Base-by-base conservation (phyloP, 2,888 invertebrate species). In the Pammene aurita region DNA sequence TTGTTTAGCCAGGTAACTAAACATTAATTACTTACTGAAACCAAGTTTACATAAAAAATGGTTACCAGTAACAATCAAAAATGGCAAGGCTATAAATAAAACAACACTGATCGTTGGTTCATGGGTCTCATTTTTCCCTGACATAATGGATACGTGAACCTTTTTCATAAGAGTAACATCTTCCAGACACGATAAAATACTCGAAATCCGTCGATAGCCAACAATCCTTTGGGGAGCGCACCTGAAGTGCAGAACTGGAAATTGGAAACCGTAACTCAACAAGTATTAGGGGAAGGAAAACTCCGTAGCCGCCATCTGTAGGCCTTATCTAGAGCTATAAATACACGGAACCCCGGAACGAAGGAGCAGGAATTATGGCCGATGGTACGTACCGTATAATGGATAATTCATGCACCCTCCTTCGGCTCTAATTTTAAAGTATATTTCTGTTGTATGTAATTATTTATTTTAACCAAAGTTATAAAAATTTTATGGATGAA, bases 251-350 rank as follows among this genome's bases (percentile, higher is more conserved):
- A 84, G 83, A 83, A 79, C 85, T 88, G 87, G 86, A 91, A 91
- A 92, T 92, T 92, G 91, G 88, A 88, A 87, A 84, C 87, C 86
- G 90, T 92, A 91, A 91, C 87, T 92, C 91, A 92, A 90, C 90
- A 88, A 91, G 90, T 92, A 91, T 90, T 89, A 90, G 86, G 90
- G 91, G 88, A 87, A 84, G 86, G 90, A 90, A 90, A 92, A 90
- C 85, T 90, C 85, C 82, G 81, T 78, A 77, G 80, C 81, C 79
- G 80, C 90, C 92, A 91, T 92, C 92, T 91, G 92, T 87, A 92
- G 87, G 87, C 87, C 88, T 92, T 92, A 91, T 92, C 92, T 92
- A 78, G 77, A 75, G 77, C 86, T 84, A 90, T 92, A 92, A 92
- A 90, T 91, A 90, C 84, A 84, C 84, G 82, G 85, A 82, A 83